Conservation (phyloP, 1,140 invertebrate species). For the Yoshiicerus persimilis region DNA sequence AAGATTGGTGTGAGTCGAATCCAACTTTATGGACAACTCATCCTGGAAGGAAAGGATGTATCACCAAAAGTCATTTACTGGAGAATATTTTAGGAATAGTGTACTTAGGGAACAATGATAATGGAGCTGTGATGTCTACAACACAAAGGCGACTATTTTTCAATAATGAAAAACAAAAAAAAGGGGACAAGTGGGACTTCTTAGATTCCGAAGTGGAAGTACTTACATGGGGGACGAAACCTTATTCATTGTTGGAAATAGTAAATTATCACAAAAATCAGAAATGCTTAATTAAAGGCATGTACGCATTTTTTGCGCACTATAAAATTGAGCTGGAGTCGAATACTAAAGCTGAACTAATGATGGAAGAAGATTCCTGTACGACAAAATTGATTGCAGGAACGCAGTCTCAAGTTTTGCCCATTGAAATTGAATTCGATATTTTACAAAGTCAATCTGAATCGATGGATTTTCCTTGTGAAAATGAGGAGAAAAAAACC, state of each 20-base stretch:
- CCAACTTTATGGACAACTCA: conserved; percentile 39
- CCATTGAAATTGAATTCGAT: background rate
- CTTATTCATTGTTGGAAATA: background rate
- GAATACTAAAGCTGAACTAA: background rate
- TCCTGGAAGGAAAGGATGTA: conserved; percentile 29
- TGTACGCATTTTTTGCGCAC: conserved; percentile 6
- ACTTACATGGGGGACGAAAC: conserved; percentile 24
- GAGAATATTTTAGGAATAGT: conserved; percentile 28
- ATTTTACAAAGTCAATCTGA: background rate
- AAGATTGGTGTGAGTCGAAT: conserved; percentile 37
- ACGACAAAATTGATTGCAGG: background rate
- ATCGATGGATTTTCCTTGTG: background rate
- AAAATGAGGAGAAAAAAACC: background rate
- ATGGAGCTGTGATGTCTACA: conserved; percentile 28
- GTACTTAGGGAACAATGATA: background rate
- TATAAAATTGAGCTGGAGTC: conserved; percentile 12
- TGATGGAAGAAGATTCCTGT: background rate
- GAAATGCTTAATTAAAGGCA: conserved; percentile 31
- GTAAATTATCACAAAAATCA: background rate
- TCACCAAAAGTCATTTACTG: background rate
- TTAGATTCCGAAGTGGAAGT: conserved; percentile 28
- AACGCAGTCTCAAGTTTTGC: background rate
- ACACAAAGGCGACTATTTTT: conserved; percentile 30
- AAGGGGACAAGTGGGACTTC: background rate
- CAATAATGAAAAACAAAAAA: background rate